These are phyloP conservation scores for Malthinus seriepunctatus DNA, from an alignment of 2,888 invertebrate genomes.

Conservation along the genomic window DNA sequence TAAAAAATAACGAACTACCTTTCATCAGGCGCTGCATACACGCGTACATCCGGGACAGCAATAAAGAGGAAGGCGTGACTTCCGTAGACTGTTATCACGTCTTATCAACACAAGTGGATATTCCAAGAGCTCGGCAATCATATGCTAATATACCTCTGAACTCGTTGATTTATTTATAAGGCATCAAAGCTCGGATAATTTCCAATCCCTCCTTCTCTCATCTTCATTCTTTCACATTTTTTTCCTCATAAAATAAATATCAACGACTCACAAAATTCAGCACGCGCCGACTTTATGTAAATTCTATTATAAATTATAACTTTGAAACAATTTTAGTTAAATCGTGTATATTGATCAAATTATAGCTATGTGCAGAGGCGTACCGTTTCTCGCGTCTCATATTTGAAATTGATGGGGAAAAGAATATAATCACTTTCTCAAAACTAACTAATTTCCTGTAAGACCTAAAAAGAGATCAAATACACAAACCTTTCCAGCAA, in stretches of 20 bases:
- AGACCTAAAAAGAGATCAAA: no score
- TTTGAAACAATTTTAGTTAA: conserved; percentile 30
- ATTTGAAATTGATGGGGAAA: no score
- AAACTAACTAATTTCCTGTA: no score
- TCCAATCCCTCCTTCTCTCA: conserved; percentile 7
- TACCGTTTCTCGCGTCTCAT: no score
- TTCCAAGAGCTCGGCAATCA: conserved; percentile 47
- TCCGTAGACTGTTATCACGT: conserved; percentile 47
- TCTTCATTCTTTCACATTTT: neutral
- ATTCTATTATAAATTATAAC: conserved; percentile 38
- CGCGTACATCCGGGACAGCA: conserved; percentile 47
- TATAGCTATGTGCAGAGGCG: conserved; percentile 10
- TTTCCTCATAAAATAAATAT: no score
- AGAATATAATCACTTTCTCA: no score
- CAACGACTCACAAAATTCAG: conserved; percentile 24
- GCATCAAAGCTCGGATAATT: conserved; percentile 22
- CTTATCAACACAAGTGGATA: conserved; percentile 48
- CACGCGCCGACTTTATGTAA: conserved; percentile 38
- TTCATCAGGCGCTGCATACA: conserved; percentile 48
- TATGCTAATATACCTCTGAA: conserved; percentile 46
- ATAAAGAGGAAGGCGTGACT: conserved; percentile 46
- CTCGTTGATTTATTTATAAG: conserved; percentile 48
- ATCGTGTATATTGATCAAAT: conserved; percentile 25
- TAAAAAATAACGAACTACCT: conserved; percentile 49
- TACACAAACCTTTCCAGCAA: no score